Conservation (phyloP, 1,140 invertebrate genomes). For the Pararge aegeria region DNA sequence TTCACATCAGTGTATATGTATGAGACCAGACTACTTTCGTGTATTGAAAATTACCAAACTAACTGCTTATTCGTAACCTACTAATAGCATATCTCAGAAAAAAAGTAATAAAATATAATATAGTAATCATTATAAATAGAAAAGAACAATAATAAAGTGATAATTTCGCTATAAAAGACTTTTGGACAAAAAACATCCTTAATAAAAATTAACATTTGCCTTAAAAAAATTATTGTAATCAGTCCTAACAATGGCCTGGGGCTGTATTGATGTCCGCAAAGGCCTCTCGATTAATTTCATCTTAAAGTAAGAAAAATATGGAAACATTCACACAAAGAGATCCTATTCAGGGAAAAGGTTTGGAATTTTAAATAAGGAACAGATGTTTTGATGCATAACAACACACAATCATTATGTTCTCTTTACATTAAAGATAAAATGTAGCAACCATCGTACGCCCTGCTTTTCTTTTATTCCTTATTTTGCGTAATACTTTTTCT, state of each 20-base stretch:
- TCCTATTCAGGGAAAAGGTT: constrained; percentile 51
- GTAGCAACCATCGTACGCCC: constrained; percentile 15
- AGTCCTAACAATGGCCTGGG: constrained; percentile 65
- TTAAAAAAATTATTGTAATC: constrained; percentile 68
- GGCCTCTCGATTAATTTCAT: constrained; percentile 67
- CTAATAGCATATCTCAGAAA: no score
- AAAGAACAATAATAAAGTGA: constrained; percentile 43
- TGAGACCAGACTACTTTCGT: no score
- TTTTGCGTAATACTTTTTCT: constrained; percentile 17
- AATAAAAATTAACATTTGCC: constrained; percentile 74
- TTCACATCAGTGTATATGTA: no score
- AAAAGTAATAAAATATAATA: no score
- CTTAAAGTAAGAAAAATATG: constrained; percentile 64
- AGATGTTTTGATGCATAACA: constrained; percentile 48
- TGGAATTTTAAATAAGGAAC: constrained; percentile 53
- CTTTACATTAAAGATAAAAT: constrained; percentile 28
- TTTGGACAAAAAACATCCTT: no score
- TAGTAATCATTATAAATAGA: constrained; percentile 15
- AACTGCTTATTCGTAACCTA: no score
- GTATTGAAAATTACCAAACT: no score
- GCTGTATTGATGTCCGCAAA: constrained; percentile 73
- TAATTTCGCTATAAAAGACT: constrained; percentile 35
- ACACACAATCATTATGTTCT: constrained; percentile 32
- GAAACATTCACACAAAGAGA: constrained; percentile 51
- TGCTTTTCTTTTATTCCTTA: constrained; percentile 20